phyloP scores from a whole-genome alignment of 30 jellyfish, hydroid and myxozoan genomes.

The Mastigias papua region DNA sequence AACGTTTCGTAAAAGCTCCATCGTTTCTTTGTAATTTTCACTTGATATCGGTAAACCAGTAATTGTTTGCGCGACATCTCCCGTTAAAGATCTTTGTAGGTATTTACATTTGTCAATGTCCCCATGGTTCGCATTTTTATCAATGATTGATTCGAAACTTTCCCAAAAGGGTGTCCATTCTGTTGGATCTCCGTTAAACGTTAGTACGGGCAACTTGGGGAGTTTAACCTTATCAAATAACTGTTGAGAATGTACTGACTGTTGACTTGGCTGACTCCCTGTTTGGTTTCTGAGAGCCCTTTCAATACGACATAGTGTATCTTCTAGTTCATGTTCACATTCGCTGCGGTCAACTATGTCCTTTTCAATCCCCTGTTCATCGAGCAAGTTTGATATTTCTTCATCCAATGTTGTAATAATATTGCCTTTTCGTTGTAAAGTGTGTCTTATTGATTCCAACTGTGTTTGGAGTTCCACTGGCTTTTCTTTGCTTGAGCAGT shows the following conservation, averaged over 20 bases:
- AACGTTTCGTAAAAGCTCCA: not conserved
- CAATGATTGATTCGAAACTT: constrained; percentile 1
- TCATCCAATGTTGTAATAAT: not conserved
- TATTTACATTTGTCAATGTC: constrained; percentile 14
- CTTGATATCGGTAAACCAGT: constrained; percentile 5
- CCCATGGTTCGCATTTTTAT: not conserved
- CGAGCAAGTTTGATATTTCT: not conserved
- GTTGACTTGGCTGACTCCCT: not conserved
- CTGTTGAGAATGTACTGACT: not conserved
- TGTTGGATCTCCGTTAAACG: constrained; percentile 10
- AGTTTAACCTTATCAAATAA: not conserved
- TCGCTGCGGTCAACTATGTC: not conserved
- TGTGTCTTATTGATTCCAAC: not conserved
- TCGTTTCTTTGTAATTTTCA: constrained; percentile 12
- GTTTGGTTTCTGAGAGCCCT: not conserved
- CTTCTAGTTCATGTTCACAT: not conserved
- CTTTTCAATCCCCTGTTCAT: not conserved
- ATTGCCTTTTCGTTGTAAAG: not conserved
- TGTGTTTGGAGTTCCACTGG: not conserved
- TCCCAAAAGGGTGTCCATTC: constrained; percentile 56
- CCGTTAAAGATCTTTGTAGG: not conserved
- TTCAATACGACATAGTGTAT: not conserved
- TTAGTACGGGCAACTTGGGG: not conserved
- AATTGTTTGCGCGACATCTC: constrained; percentile 7
- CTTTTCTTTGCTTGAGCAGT: not conserved